These are phyloP conservation scores for Agelaius tricolor DNA, from an alignment of 2,113 vertebrate species.

Conservation along the genomic window DNA sequence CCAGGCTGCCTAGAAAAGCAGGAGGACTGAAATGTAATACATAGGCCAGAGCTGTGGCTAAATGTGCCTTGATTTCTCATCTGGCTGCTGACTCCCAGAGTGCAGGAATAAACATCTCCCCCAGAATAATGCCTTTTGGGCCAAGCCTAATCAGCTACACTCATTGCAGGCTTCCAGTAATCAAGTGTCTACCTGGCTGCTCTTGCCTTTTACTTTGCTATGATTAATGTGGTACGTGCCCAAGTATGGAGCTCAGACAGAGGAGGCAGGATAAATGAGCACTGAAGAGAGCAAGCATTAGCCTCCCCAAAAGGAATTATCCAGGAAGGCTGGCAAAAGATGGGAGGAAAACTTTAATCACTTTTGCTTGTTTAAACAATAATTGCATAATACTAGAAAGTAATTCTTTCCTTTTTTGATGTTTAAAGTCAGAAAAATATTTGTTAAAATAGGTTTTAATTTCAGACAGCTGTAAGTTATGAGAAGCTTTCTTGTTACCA, in stretches of 20 bases:
- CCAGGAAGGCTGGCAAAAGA: neutral
- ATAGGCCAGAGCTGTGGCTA: neutral
- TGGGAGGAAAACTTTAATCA: neutral
- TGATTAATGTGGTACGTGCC: neutral
- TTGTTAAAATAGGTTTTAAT: neutral
- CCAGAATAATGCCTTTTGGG: neutral
- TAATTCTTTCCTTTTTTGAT: neutral
- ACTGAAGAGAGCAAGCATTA: neutral
- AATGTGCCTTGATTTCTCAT: neutral
- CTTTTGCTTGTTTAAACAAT: neutral
- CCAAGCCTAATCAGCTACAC: neutral
- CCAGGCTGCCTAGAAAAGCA: neutral
- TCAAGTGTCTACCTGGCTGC: constrained; percentile 32
- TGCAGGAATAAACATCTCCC: neutral
- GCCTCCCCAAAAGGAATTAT: neutral
- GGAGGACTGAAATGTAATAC: neutral
- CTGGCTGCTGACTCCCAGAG: neutral
- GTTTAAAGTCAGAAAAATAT: neutral
- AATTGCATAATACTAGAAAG: neutral
- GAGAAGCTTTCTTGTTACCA: neutral
- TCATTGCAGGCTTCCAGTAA: constrained; percentile 44
- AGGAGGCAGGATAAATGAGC: neutral
- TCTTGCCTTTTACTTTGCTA: neutral
- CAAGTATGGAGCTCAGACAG: neutral
- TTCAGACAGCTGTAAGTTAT: neutral